Evolutionary conservation across 2,888 invertebrate species (phyloP), one percentile per base, ranked within the genome.

Genomic region (Dasypolia templi): DNA sequence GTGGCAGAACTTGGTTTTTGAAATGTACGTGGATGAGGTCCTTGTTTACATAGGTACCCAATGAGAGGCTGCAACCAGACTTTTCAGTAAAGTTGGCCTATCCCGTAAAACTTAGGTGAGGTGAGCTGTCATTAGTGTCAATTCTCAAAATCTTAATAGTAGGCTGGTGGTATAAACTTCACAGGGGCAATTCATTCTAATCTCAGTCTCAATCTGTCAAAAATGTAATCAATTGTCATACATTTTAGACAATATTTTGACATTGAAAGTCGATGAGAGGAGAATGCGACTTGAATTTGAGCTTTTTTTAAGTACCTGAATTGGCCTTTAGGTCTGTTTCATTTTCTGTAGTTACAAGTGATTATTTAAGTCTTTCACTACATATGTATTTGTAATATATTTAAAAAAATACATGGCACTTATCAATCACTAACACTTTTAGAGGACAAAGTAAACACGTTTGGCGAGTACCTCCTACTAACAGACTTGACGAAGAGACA

Each of bases 401-500:
- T n/a, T n/a, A n/a, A n/a, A n/a, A 62, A 58, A 42, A 51, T n/a
- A 63, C 4, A 39, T 53, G 17, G 0, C 35, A 58, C 29, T 46
- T 35, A n/a, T 51, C 19, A 35, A n/a, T 46, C 22, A 32, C n/a
- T 59, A 56, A 55, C 7, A 61, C 19, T 72, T 59, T 46, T 70
- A 93, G 93, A 35, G 39, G 80, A 84, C n/a, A 89, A 83, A 77
- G 75, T 87, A 3, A 85, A 92, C 71, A 91, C 91, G 0, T 94
- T 92, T 72, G 95, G 94, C 7, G 94, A 94, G 71, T 90, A 89
- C 53, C 89, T 95, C 2, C 82, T 95, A 29, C 91, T 89, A 0
- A 77, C 86, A 6, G 89, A 93, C 61, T 59, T 95, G 9, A 82
- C 90, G 0, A 84, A 84, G 55, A 90, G 88, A 46, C 19, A 73